These are phyloP conservation scores for Azorinus chamasolen DNA, from an alignment of 2,888 invertebrate genomes.

Conservation along the genomic window DNA sequence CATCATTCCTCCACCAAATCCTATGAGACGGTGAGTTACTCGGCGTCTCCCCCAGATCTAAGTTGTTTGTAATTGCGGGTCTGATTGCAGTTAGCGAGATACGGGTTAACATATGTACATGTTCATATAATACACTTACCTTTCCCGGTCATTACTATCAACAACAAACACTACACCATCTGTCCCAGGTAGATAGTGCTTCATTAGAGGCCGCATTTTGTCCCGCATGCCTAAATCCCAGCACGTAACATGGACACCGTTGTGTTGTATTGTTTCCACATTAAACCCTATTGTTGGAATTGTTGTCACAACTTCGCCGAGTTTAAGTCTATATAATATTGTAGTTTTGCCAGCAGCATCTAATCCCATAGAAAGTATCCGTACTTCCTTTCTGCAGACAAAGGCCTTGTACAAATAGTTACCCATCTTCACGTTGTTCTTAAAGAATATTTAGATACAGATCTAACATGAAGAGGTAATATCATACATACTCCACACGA, in stretches of 20 bases:
- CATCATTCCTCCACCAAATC: too few relatives aligned
- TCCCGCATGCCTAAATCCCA: conserved; percentile 74
- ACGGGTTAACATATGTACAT: too few relatives aligned
- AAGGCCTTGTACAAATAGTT: conserved; percentile 28
- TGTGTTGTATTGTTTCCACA: conserved; percentile 65
- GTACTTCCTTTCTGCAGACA: conserved; percentile 25
- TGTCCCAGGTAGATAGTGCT: conserved; percentile 67
- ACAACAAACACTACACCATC: conserved; percentile 71
- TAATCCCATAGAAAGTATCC: conserved; percentile 65
- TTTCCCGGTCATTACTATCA: conserved; percentile 73
- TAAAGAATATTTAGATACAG: too few relatives aligned
- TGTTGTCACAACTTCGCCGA: conserved; percentile 72
- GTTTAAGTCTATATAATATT: conserved; percentile 65
- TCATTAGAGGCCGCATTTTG: conserved; percentile 64
- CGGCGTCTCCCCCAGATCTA: too few relatives aligned
- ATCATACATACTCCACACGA: too few relatives aligned
- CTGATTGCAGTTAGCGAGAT: too few relatives aligned
- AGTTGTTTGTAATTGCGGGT: too few relatives aligned
- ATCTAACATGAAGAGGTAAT: too few relatives aligned
- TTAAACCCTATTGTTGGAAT: conserved; percentile 78
- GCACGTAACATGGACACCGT: conserved; percentile 51
- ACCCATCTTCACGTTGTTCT: too few relatives aligned
- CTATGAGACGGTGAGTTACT: too few relatives aligned
- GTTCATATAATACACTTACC: conserved; percentile 30
- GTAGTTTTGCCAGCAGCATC: conserved; percentile 75